Evolutionary conservation across 2,113 vertebrate species (phyloP), one percentile per base, ranked within the genome.

Genomic region (Actinemys pallida): DNA sequence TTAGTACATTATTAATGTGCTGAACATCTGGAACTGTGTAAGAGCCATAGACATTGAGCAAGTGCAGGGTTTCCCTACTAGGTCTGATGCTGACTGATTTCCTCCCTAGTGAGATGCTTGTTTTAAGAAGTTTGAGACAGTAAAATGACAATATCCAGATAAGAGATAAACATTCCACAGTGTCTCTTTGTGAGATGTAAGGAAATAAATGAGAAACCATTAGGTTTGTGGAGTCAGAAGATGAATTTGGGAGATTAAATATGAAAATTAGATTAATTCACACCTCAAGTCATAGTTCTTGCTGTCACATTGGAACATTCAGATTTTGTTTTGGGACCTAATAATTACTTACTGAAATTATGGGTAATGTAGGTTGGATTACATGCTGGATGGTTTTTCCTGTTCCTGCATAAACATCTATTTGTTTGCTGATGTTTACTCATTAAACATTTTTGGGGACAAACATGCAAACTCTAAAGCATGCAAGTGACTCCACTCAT

Each of bases 1-100:
- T 98, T 98, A 98, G 98, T 98, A 95, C 95, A 97, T 98, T 98
- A 98, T 98, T 98, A 98, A 98, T 98, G 98, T 96, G 93, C 96
- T 95, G 98, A 98, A 98, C 98, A 99, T 99, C 98, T 99, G 98
- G 98, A 98, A 98, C 98, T 98, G 93, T 98, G 98, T 98, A 98
- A 98, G 97, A 98, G 96, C 97, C 94, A 88, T 62, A 98, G 98
- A 98, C 98, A 93, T 98, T 98, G 98, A 98, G 98, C 98, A 98
- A 98, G 97, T 98, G 98, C 98, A 98, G 98, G 91, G 97, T 98
- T 98, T 98, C 98, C 98, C 98, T 94, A 93, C 97, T 96, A 97
- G 98, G 97, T 96, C 97, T 98, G 96, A 97, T 97, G 97, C 97
- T 98, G 96, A 96, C 98, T 96, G 97, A 97, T 87, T 98, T 98